Conservation (phyloP, 30 jellyfish, hydroid and myxozoan species). For the Turritopsis dohrnii region DNA sequence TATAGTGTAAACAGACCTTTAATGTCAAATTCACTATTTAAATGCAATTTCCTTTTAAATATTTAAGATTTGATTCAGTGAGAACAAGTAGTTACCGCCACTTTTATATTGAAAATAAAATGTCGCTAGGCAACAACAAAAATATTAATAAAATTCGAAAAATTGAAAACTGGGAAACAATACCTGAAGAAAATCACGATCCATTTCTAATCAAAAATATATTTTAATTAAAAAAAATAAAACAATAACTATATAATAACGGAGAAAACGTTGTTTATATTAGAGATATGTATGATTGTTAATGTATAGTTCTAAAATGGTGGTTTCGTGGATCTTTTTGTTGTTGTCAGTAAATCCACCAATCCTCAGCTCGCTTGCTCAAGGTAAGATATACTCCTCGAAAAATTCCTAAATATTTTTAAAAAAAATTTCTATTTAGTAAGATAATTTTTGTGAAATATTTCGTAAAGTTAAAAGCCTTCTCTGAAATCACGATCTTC, state of each 20-base stretch:
- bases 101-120: neutral
- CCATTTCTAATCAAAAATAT: neutral
- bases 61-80: neutral
- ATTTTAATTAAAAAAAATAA: no score
- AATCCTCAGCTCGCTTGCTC: neutral
- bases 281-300: neutral
- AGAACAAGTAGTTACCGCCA: neutral
- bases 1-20: no score
- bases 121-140: neutral
- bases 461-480: neutral
- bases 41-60: no score
- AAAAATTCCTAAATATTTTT: no score
- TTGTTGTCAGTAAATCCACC: neutral
- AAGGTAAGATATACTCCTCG: neutral
- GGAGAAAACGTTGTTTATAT: neutral
- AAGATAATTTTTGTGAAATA: no score
- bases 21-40: no score
- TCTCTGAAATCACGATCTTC: no score
- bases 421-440: no score
- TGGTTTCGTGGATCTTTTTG: neutral
- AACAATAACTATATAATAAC: neutral
- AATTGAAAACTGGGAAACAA: neutral
- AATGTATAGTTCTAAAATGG: neutral
- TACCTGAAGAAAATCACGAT: neutral
- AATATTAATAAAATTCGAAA: neutral